Evolutionary conservation across 2,113 vertebrate species (phyloP).

Genomic region (Odobenus rosmarus): DNA sequence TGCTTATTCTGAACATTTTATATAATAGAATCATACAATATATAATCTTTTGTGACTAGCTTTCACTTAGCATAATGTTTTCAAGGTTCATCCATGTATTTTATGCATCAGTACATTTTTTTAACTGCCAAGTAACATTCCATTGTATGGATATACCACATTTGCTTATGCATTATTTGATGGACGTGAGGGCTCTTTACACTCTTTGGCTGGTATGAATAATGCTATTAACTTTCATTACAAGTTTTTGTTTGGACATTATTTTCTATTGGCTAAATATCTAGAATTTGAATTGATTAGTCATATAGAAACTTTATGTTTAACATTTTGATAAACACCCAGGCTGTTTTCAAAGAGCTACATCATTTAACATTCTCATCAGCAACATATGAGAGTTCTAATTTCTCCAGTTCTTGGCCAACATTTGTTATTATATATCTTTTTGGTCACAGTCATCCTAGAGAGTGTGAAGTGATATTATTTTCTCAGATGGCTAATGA

Average conservation of each 20-base stretch:
- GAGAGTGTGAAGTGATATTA: not conserved
- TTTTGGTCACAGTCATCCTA: not conserved
- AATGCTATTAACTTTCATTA: not conserved
- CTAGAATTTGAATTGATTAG: not conserved
- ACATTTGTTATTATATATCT: not conserved
- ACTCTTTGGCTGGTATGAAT: not conserved
- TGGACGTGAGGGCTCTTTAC: not conserved
- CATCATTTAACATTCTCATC: not conserved
- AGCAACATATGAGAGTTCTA: not conserved
- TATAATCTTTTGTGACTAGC: not conserved
- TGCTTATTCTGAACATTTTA: not conserved
- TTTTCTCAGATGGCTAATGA: not conserved
- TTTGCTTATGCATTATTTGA: not conserved
- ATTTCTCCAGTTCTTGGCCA: not conserved
- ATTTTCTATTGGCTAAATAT: not conserved
- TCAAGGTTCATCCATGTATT: not conserved
- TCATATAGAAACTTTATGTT: not conserved
- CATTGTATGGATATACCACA: not conserved
- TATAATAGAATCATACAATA: not conserved
- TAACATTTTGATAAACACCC: not conserved
- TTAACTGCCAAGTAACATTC: not conserved
- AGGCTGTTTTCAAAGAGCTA: not conserved
- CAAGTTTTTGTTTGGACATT: not conserved
- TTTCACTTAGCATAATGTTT: not conserved
- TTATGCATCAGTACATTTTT: not conserved